Percentiles rank a stretch among this genome's conserved stretches.
These are phyloP conservation scores for Zaprionus camerounensis DNA, from an alignment of 1,140 invertebrate genomes.

Conservation along the genomic window DNA sequence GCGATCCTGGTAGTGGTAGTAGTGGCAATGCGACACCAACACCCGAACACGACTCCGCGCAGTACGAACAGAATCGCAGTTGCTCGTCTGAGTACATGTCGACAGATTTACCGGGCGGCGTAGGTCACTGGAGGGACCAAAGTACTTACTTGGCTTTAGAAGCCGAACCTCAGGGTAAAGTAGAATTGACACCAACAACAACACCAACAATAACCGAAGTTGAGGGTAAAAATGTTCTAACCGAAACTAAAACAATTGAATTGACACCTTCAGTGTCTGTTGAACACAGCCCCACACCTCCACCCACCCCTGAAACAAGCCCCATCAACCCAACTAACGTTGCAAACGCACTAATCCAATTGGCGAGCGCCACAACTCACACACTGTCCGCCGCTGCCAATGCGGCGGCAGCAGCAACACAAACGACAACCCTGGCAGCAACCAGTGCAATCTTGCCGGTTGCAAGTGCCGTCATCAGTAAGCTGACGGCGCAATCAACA, in stretches of 20 bases:
- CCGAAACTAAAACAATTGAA: conserved; percentile 58
- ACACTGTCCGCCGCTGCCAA: conserved; percentile 70
- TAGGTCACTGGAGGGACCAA: conserved; percentile 92
- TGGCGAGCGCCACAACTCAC: conserved; percentile 82
- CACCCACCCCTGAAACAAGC: conserved; percentile 59
- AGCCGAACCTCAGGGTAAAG: conserved; percentile 62
- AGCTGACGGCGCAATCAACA: conserved; percentile 44
- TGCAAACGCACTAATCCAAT: conserved; percentile 83
- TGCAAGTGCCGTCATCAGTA: conserved; percentile 62
- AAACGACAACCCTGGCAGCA: conserved; percentile 69
- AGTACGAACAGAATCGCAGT: conserved; percentile 78
- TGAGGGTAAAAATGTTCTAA: conserved; percentile 54
- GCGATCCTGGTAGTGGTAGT: conserved; percentile 87
- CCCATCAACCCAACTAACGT: conserved; percentile 67
- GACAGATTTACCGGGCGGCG: conserved; percentile 90
- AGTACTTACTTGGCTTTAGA: conserved; percentile 89
- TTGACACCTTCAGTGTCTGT: conserved; percentile 36
- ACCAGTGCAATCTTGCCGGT: conserved; percentile 64
- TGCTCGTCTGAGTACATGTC: conserved; percentile 88
- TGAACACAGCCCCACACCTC: conserved; percentile 13
- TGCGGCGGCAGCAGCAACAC: conserved; percentile 69
- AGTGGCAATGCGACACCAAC: conserved; percentile 86
- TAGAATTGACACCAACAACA: conserved; percentile 48
- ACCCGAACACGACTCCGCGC: conserved; percentile 80
- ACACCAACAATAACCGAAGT: conserved; percentile 33